Conservation (phyloP, 2,888 invertebrate species). For the Eilema caniola region DNA sequence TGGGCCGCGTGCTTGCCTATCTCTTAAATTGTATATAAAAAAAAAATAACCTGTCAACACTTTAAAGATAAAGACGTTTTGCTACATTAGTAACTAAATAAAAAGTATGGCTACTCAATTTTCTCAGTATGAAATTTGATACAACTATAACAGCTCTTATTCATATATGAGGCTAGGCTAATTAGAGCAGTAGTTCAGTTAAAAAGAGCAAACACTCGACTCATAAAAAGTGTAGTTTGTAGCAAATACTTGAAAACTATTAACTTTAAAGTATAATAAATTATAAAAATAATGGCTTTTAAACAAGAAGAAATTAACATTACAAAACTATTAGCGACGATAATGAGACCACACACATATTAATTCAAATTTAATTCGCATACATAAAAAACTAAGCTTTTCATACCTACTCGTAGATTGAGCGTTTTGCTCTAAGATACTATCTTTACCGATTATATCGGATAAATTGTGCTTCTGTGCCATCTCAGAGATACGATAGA, state of each 20-base stretch:
- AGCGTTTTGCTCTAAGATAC: neutral
- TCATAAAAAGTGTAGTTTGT: neutral
- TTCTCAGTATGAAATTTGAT: too few relatives aligned
- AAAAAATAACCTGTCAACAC: neutral
- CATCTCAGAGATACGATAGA: neutral
- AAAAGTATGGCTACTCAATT: neutral
- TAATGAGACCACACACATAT: neutral
- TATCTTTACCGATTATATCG: neutral
- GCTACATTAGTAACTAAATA: neutral
- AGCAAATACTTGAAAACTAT: neutral
- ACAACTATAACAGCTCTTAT: too few relatives aligned
- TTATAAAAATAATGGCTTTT: neutral
- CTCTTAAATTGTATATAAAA: too few relatives aligned
- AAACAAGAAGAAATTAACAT: neutral
- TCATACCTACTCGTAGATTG: neutral
- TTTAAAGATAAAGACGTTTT: neutral
- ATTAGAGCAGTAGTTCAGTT: neutral
- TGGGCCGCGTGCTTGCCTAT: too few relatives aligned
- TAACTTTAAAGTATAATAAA: neutral
- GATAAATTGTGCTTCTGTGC: neutral
- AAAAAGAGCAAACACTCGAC: neutral
- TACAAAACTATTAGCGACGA: neutral
- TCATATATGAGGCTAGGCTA: too few relatives aligned
- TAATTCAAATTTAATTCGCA: neutral
- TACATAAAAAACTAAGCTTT: neutral